Base-by-base conservation (phyloP, 2,113 vertebrate genomes). In the Bathybates hornii region DNA sequence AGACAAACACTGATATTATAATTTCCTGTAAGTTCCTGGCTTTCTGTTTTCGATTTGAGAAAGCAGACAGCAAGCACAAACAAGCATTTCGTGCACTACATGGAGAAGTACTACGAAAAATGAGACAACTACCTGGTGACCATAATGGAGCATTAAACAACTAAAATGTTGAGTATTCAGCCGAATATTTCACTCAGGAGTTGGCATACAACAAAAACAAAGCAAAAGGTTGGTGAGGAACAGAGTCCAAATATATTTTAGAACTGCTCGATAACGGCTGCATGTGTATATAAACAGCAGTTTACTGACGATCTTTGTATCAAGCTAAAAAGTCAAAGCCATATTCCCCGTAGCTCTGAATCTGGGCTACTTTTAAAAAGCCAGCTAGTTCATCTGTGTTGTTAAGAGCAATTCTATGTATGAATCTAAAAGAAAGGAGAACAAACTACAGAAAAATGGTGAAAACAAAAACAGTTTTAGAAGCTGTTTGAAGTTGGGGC, bases 201-300 rank as follows among this genome's bases (percentile, higher is more conserved):
- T 45, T 45, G 21, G 1, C 66, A 73, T 0, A 45, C 21, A 73
- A 9, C 21, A 73, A 73, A 29, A 73, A 73, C 1, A 45, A 38
- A 76, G 68, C 14, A 29, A 19, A 76, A 48, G 14, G 41, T 10
- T 76, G 14, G 43, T 48, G 41, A 73, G 9, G 34, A 45, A 73
- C 68, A 29, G 21, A 73, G 21, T 29, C 41, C 41, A 73, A 73
- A 48, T 73, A 29, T 17, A 48, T 27, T 73, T 45, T 73, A 48
- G 21, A 73, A 21, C 9, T 48, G 21, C 14, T 73, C 41, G 0
- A 17, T 45, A 73, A 48, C 0, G 0, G 14, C 68, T 73, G 41
- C 68, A 73, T 48, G 68, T 45, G 38, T 73, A 76, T 0, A 48
- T 29, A 48, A 73, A 45, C 8, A 27, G 66, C 66, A 27, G 8